Evolutionary conservation across 2,797 vertebrate species (phyloP), one percentile per base, ranked within the genome.

Genomic region (Mastacembelus armatus): DNA sequence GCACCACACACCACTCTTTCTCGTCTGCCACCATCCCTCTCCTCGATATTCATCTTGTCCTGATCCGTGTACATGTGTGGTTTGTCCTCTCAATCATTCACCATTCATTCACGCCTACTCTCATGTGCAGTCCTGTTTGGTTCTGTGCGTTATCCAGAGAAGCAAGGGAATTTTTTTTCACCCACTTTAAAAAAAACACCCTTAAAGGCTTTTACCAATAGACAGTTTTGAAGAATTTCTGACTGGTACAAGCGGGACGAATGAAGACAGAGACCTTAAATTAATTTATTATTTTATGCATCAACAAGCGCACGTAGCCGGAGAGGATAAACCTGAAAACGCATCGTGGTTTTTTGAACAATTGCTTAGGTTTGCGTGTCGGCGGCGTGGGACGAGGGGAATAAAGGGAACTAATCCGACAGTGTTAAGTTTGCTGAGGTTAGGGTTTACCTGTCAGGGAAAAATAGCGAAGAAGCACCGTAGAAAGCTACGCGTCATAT

Each of bases 41-140:
- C 83, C 77, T 87, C 74, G 49, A 78, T 77, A 69, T 89, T 85
- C 87, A 88, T 86, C 81, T 87, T 61, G 77, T 83, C 84, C 86
- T 77, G 81, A 74, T 87, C 80, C 57, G 67, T 77, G 75, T 65
- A 7, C n/a, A 64, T 69, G 73, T 81, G 71, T 42, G 76, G 22
- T 82, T 70, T 74, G 66, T 87, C 75, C 75, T 83, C 80, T 85
- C 77, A 59, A 26, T 74, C 51, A 78, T 71, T 73, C 79, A 57
- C 82, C 87, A 76, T 85, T 61, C 88, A 83, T 90, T 85, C 88
- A 88, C 89, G 89, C 89, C 90, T 88, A 77, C 88, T 85, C 85
- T 83, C 78, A 80, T 85, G 84, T 85, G 82, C 85, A 64, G 74
- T 77, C 58, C 78, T 80, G 43, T 70, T 80, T 63, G 80, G 50